These are phyloP conservation scores for Camponotus vicinus DNA, from an alignment of 1,140 invertebrate genomes.

Conservation along the genomic window DNA sequence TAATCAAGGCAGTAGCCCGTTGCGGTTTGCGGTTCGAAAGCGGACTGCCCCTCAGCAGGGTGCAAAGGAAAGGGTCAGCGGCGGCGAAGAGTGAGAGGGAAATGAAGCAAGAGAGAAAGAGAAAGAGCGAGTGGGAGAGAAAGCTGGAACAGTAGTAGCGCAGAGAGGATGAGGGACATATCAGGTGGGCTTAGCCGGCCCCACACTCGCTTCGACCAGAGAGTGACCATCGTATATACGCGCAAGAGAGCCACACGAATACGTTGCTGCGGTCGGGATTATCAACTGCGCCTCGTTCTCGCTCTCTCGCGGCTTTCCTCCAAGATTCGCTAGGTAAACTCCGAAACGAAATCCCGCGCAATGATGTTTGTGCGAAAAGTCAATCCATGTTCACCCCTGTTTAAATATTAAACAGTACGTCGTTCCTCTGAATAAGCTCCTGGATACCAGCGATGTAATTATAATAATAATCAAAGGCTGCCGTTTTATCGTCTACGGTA, in stretches of 20 bases:
- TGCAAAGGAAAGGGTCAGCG: slow-evolving; percentile 83
- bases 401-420: slow-evolving; percentile 2
- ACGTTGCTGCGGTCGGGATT: slow-evolving; percentile 68
- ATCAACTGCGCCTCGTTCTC: slow-evolving; percentile 59
- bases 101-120: slow-evolving; percentile 46
- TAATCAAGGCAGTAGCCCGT: slow-evolving; percentile 87
- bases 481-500: not conserved
- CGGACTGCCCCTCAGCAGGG: slow-evolving; percentile 75
- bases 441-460: not conserved
- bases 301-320: slow-evolving; percentile 25
- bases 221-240: slow-evolving; percentile 81
- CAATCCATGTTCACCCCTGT: not conserved
- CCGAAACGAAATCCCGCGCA: not conserved
- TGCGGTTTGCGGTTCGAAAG: slow-evolving; percentile 85
- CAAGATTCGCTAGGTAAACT: slow-evolving; percentile 16
- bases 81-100: slow-evolving; percentile 23
- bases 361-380: slow-evolving; percentile 6
- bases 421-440: not conserved
- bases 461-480: slow-evolving; percentile 15
- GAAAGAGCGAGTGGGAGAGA: slow-evolving; percentile 29
- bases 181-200: slow-evolving; percentile 84
- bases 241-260: slow-evolving; percentile 59
- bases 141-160: slow-evolving; percentile 31
- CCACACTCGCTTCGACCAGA: slow-evolving; percentile 81
- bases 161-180: slow-evolving; percentile 75